A percentile compares a stretch with the other conserved stretches of the same genome.
Evolutionary conservation across 2,113 vertebrate genomes (phyloP).

Genomic region (Pituophis catenifer): DNA sequence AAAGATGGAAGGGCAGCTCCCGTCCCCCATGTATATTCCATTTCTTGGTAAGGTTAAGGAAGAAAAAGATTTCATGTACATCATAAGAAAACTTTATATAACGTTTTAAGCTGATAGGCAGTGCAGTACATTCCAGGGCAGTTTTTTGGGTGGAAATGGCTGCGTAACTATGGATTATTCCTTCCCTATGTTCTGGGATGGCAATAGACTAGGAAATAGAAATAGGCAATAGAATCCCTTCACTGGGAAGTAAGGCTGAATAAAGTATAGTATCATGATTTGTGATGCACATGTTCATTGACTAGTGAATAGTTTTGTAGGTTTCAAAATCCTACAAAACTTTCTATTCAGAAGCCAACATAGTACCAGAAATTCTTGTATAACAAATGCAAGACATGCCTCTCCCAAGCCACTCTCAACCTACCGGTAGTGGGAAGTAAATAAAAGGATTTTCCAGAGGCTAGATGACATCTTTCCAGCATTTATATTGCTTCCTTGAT

Average conservation of each 20-base stretch:
- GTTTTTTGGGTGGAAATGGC: constrained; percentile 28
- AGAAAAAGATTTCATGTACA: not conserved
- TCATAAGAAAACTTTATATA: constrained; percentile 34
- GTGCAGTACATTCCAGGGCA: constrained; percentile 14
- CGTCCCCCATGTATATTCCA: not conserved
- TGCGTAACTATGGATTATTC: constrained; percentile 32
- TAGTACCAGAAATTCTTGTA: not conserved
- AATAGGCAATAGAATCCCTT: not conserved
- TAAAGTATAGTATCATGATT: not conserved
- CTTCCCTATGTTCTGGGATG: not conserved
- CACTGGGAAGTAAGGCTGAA: not conserved
- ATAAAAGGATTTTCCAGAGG: not conserved
- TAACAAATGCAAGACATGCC: not conserved
- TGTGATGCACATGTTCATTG: not conserved
- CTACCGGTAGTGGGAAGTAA: not conserved
- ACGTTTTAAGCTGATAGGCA: constrained; percentile 17
- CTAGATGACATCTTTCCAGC: not conserved
- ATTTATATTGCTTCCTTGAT: not conserved
- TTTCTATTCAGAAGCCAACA: not conserved
- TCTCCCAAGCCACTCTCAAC: not conserved
- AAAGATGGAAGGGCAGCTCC: not conserved
- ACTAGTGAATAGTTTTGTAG: not conserved
- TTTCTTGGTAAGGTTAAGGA: not conserved
- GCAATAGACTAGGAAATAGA: not conserved
- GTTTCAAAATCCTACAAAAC: not conserved